Conservation (phyloP, 2,797 vertebrate genomes). For the Diplodus sargus region DNA sequence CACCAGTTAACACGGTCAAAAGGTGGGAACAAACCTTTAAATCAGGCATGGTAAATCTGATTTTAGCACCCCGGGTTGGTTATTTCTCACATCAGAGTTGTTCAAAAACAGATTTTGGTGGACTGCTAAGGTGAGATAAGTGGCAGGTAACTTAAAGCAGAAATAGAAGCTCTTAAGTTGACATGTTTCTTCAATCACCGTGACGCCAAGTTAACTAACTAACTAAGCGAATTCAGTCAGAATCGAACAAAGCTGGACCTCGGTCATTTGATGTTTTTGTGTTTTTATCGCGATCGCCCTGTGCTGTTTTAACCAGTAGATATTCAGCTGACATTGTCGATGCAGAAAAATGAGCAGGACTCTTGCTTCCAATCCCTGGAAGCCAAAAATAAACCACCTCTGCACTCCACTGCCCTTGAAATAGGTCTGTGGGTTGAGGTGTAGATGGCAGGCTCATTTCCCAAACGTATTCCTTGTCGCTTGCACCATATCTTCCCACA, state of each 20-base stretch:
- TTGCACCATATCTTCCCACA: slow-evolving; percentile 35
- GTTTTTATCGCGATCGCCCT: not conserved
- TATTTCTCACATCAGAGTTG: too few relatives aligned
- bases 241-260: not conserved
- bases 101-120: too few relatives aligned
- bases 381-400: slow-evolving; percentile 27
- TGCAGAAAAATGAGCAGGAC: slow-evolving; percentile 8
- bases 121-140: too few relatives aligned
- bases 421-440: slow-evolving; percentile 26
- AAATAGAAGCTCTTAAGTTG: too few relatives aligned
- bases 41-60: too few relatives aligned
- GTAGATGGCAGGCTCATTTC: slow-evolving; percentile 43
- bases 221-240: not conserved
- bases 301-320: not conserved
- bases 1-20: too few relatives aligned
- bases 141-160: too few relatives aligned
- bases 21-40: too few relatives aligned
- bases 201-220: too few relatives aligned
- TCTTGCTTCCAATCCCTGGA: slow-evolving; percentile 14
- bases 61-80: too few relatives aligned
- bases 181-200: too few relatives aligned
- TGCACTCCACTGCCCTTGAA: slow-evolving; percentile 35
- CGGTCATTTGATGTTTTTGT: too few relatives aligned
- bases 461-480: slow-evolving; percentile 43
- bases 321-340: not conserved